These are phyloP conservation scores for Tiliacea citrago DNA, from an alignment of 2,888 invertebrate species.

Conservation along the genomic window DNA sequence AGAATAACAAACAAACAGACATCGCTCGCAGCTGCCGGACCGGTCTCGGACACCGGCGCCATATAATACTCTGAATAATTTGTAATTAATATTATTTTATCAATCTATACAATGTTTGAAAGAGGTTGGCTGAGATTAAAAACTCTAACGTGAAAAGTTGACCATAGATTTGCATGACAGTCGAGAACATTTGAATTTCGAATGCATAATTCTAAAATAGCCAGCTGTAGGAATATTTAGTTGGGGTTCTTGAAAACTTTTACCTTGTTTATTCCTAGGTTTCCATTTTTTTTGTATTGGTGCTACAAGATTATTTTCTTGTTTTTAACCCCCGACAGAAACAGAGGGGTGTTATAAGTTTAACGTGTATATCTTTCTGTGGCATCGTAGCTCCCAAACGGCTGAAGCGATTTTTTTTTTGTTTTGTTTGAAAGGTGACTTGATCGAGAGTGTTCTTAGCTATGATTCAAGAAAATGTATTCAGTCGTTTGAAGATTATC, in stretches of 20 bases:
- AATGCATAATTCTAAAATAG: conserved; percentile 6
- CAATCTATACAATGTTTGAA: conserved; percentile 37
- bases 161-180: conserved; percentile 42
- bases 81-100: conserved; percentile 60
- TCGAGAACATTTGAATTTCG: conserved; percentile 28
- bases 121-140: conserved; percentile 19
- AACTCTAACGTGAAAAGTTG: conserved; percentile 13
- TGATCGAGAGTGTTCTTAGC: no score
- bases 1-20: conserved; percentile 73
- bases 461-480: no score
- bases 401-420: no score
- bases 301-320: no score
- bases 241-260: background rate
- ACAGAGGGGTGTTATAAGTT: no score
- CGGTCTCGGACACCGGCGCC: conserved; percentile 71
- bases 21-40: conserved; percentile 82
- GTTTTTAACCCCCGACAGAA: no score
- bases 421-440: no score
- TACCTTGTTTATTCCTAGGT: background rate
- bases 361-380: no score
- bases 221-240: background rate
- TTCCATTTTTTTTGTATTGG: background rate
- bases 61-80: conserved; percentile 52
- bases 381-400: no score
- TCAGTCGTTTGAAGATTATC: no score